Percentiles rank a stretch among this genome's conserved stretches.
phyloP scores from a whole-genome alignment of 2,888 invertebrate species.

The Lampropteryx suffumata region DNA sequence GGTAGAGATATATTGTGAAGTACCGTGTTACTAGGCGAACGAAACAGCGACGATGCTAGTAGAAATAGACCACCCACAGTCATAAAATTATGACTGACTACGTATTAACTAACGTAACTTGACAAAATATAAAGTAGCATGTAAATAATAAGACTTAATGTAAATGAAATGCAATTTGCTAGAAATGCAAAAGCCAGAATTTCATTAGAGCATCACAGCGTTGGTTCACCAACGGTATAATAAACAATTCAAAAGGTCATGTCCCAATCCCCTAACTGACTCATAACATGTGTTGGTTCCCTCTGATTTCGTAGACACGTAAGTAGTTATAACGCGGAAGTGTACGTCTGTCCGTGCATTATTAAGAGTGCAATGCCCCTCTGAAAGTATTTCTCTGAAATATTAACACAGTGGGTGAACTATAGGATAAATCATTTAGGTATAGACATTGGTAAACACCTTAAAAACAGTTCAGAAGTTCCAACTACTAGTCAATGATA shows the following conservation, averaged over 20 bases:
- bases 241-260: conserved; percentile 57
- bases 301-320: conserved; percentile 47
- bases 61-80: too few species aligned
- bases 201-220: too few species aligned
- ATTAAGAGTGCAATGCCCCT: conserved; percentile 67
- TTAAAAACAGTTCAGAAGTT: too few species aligned
- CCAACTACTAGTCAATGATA: background rate
- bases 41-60: too few species aligned
- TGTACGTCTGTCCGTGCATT: conserved; percentile 64
- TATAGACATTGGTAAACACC: background rate
- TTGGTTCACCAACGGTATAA: conserved; percentile 28
- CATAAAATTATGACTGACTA: too few species aligned
- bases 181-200: too few species aligned
- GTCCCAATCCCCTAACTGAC: conserved; percentile 41
- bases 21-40: too few species aligned
- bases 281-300: conserved; percentile 54
- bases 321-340: conserved; percentile 64
- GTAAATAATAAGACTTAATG: too few species aligned
- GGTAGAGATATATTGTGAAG: too few species aligned
- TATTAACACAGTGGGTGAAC: conserved; percentile 37
- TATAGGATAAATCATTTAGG: conserved; percentile 12
- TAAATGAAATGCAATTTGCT: too few species aligned
- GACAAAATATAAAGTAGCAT: too few species aligned
- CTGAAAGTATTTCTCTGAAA: conserved; percentile 46
- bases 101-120: too few species aligned